Conservation (phyloP, 2,797 vertebrate genomes). For the Tapirus indicus region DNA sequence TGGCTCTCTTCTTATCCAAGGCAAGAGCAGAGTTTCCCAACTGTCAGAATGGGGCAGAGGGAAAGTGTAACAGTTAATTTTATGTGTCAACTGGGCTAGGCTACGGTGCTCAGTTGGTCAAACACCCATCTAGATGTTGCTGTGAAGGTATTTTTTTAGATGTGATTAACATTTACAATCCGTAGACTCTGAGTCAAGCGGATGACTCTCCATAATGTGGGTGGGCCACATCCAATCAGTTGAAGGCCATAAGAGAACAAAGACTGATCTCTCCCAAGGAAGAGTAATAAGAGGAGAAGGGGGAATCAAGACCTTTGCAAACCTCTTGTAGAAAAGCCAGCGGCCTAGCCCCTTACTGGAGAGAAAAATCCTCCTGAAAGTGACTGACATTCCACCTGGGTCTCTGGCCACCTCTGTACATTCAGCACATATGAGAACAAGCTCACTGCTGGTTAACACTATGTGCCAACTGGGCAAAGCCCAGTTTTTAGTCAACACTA, state of each 20-base stretch:
- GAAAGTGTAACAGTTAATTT: no score
- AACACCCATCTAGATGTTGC: neutral
- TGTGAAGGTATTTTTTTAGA: neutral
- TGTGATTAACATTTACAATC: neutral
- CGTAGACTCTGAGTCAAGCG: neutral
- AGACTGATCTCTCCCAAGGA: neutral
- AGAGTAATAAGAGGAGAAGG: constrained; percentile 15
- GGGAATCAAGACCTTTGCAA: constrained; percentile 61
- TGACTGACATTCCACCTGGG: neutral
- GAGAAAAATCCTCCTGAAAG: constrained; percentile 30
- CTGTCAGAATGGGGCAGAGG: neutral
- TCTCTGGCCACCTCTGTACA: neutral
- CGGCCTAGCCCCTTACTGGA: neutral
- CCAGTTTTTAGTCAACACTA: neutral
- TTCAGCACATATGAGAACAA: neutral
- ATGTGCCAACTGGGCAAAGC: neutral
- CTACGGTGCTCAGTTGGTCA: neutral
- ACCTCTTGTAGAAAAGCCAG: neutral
- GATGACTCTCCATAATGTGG: neutral
- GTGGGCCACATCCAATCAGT: neutral
- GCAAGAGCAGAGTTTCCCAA: neutral
- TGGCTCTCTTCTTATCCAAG: neutral
- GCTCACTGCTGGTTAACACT: neutral
- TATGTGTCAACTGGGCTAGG: neutral
- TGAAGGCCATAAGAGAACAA: neutral